Evolutionary conservation across 2,797 vertebrate species (phyloP).

Genomic region (Protonibea diacanthus): DNA sequence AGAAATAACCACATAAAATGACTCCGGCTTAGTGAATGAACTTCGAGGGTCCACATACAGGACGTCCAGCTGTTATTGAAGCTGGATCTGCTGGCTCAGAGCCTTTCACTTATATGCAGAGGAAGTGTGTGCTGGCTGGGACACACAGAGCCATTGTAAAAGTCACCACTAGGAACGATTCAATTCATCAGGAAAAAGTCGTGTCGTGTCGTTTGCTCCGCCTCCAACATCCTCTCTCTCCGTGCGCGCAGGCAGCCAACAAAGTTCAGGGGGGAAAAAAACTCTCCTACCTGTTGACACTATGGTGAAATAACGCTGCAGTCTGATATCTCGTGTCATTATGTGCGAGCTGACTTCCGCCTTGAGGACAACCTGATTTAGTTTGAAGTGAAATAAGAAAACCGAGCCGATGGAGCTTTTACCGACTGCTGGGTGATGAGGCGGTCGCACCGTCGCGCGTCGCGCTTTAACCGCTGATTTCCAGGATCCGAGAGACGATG

Average conservation of each 20-base stretch:
- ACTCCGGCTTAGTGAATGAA: conserved; percentile 2
- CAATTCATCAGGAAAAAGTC: conserved; percentile 65
- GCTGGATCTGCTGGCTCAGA: conserved; percentile 27
- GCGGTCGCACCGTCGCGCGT: conserved; percentile 58
- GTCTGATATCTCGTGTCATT: not conserved
- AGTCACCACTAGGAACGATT: conserved; percentile 55
- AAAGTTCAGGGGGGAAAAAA: conserved; percentile 70
- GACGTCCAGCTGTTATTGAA: conserved; percentile 33
- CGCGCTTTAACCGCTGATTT: conserved; percentile 48
- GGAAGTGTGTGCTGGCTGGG: conserved; percentile 61
- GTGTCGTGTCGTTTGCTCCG: conserved; percentile 62
- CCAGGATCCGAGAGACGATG: conserved; percentile 72
- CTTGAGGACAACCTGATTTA: not conserved
- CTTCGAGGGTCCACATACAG: conserved; percentile 17
- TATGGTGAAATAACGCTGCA: conserved; percentile 5
- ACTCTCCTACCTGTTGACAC: conserved; percentile 30
- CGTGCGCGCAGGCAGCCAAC: conserved; percentile 38
- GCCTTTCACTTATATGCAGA: conserved; percentile 48
- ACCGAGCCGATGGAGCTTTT: conserved; percentile 58
- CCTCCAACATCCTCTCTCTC: conserved; percentile 78
- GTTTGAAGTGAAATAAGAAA: conserved; percentile 2
- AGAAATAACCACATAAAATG: conserved; percentile 13
- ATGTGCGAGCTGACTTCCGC: conserved; percentile 23
- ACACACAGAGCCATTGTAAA: conserved; percentile 74
- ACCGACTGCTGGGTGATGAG: conserved; percentile 74